These are phyloP conservation scores for Metridium senile DNA, from an alignment of 92 coral and sea anemone species.

Conservation along the genomic window DNA sequence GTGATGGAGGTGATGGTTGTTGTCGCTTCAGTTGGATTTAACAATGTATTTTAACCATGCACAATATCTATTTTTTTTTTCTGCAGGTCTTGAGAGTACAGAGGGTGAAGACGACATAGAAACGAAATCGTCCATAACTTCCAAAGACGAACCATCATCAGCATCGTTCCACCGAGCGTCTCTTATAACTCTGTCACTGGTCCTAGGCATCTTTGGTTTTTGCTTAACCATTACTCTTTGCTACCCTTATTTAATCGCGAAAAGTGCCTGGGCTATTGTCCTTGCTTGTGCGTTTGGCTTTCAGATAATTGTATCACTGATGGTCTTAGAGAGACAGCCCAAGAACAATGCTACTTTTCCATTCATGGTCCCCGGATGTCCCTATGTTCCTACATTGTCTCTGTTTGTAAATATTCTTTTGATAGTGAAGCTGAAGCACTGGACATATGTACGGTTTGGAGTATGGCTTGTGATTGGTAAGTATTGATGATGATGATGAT, in stretches of 20 bases:
- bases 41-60: too few relatives aligned
- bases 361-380: slow-evolving; percentile 81
- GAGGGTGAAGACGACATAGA: not conserved
- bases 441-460: slow-evolving; percentile 75
- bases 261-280: slow-evolving; percentile 70
- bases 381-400: slow-evolving; percentile 57
- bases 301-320: slow-evolving; percentile 38
- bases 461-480: slow-evolving; percentile 70
- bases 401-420: slow-evolving; percentile 61
- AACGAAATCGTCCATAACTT: slow-evolving; percentile 9
- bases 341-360: slow-evolving; percentile 74
- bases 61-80: not conserved
- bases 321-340: slow-evolving; percentile 73
- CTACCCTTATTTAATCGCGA: slow-evolving; percentile 21
- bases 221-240: slow-evolving; percentile 49
- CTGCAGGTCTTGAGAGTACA: slow-evolving; percentile 29
- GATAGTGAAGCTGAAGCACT: slow-evolving; percentile 61
- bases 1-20: too few relatives aligned
- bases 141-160: slow-evolving; percentile 44
- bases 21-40: too few relatives aligned
- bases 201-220: slow-evolving; percentile 50
- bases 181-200: slow-evolving; percentile 42
- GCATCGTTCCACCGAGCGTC: slow-evolving; percentile 57
- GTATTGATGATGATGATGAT: slow-evolving; percentile 6
- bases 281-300: slow-evolving; percentile 62